phyloP scores from a whole-genome alignment of 64 coral and sea anemone species.

The Anthopleura sola region DNA sequence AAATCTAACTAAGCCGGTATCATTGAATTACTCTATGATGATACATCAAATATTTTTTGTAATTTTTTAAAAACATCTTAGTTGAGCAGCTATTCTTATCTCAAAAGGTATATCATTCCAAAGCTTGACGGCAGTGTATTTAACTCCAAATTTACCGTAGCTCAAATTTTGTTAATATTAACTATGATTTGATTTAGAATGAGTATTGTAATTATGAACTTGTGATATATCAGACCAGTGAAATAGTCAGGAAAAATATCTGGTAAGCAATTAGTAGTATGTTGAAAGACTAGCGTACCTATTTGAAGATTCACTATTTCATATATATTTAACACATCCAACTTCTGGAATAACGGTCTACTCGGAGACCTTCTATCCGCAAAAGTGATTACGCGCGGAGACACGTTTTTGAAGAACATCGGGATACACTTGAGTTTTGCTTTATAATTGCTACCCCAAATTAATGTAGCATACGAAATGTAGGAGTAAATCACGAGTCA shows the following conservation, averaged over 20 bases:
- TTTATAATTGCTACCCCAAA: too few species aligned
- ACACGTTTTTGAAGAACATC: too few species aligned
- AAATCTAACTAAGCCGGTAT: too few species aligned
- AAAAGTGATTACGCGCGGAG: background rate
- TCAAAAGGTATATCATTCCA: background rate
- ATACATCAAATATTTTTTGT: too few species aligned
- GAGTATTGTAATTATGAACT: slow-evolving; percentile 5
- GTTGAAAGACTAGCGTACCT: background rate
- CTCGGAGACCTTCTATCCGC: background rate
- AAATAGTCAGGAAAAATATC: slow-evolving; percentile 11
- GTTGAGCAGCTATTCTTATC: background rate
- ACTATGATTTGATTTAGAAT: background rate
- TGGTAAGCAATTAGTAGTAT: background rate
- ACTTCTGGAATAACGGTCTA: slow-evolving; percentile 17
- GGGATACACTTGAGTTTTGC: too few species aligned
- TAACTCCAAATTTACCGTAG: background rate
- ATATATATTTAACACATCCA: slow-evolving; percentile 13
- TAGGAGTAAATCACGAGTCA: too few species aligned
- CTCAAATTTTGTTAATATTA: background rate
- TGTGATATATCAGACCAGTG: background rate
- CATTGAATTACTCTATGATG: too few species aligned
- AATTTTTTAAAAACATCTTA: background rate
- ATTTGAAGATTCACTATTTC: slow-evolving; percentile 5
- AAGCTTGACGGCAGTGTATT: background rate
- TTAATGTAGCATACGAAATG: too few species aligned